Conservation (phyloP, 53 echinoderm and acorn worm genomes). For the Astropecten irregularis region DNA sequence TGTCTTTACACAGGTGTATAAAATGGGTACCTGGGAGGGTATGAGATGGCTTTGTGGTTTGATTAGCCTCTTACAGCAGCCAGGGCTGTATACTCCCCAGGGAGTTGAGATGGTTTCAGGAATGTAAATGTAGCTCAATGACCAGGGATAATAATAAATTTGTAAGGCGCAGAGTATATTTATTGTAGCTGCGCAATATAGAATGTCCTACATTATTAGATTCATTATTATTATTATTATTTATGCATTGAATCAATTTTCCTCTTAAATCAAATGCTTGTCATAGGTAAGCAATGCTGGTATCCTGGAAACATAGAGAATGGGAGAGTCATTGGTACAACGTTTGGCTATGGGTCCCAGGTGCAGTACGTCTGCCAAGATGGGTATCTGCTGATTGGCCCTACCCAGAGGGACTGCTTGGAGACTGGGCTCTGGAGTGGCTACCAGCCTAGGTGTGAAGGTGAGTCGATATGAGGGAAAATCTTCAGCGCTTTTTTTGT, state of each 20-base stretch:
- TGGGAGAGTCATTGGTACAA: conserved; percentile 55
- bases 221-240: not conserved
- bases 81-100: no score
- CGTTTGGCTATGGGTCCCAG: conserved; percentile 54
- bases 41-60: no score
- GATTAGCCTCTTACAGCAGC: no score
- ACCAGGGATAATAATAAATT: no score
- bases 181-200: not conserved
- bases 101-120: no score
- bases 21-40: no score
- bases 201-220: not conserved
- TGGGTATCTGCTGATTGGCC: conserved; percentile 62
- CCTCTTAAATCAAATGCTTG: no score
- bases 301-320: conserved; percentile 62
- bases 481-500: no score
- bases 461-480: conserved; percentile 13
- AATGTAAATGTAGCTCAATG: no score
- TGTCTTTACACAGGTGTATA: no score
- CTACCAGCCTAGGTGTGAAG: conserved; percentile 48
- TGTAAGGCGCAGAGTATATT: no score
- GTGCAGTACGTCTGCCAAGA: conserved; percentile 70
- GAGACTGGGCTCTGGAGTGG: conserved; percentile 70
- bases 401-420: conserved; percentile 36
- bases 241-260: no score
- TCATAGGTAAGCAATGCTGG: conserved; percentile 54